These are phyloP conservation scores for Ctenicera cuprea DNA, from an alignment of 2,888 invertebrate species.

Conservation along the genomic window DNA sequence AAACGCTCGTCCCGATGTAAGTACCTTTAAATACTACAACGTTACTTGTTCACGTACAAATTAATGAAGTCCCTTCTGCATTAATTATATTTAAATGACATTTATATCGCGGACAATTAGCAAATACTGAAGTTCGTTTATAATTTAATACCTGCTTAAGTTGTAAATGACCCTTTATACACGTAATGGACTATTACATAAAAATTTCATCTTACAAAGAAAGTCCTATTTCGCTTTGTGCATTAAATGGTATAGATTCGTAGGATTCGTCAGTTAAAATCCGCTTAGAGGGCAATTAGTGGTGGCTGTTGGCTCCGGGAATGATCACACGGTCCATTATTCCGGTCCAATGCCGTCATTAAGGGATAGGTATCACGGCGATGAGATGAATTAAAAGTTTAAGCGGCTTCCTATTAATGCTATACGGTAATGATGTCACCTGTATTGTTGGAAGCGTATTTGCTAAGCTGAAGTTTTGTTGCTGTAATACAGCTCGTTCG, in stretches of 20 bases:
- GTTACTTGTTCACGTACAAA: neutral
- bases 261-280: constrained; percentile 38
- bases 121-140: constrained; percentile 11
- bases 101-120: constrained; percentile 19
- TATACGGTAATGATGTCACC: constrained; percentile 26
- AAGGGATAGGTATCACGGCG: constrained; percentile 40
- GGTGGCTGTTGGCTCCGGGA: constrained; percentile 40
- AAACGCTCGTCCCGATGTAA: neutral
- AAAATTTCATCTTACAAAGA: neutral
- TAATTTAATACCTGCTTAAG: constrained; percentile 18
- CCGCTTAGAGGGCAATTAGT: constrained; percentile 50
- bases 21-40: constrained; percentile 4
- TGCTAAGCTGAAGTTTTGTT: neutral
- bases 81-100: constrained; percentile 21
- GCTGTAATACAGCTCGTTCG: constrained; percentile 1
- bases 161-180: neutral
- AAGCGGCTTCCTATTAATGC: constrained; percentile 9
- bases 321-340: constrained; percentile 49
- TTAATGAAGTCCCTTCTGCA: constrained; percentile 30
- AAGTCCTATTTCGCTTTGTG: neutral
- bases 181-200: neutral
- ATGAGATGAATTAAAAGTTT: constrained; percentile 41
- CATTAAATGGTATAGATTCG: constrained; percentile 25
- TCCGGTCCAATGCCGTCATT: constrained; percentile 39
- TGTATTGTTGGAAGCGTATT: neutral